A percentile compares a stretch with the other conserved stretches of the same genome.
Evolutionary conservation across 1,140 invertebrate species (phyloP).

Genomic region (Euwallacea fornicatus): DNA sequence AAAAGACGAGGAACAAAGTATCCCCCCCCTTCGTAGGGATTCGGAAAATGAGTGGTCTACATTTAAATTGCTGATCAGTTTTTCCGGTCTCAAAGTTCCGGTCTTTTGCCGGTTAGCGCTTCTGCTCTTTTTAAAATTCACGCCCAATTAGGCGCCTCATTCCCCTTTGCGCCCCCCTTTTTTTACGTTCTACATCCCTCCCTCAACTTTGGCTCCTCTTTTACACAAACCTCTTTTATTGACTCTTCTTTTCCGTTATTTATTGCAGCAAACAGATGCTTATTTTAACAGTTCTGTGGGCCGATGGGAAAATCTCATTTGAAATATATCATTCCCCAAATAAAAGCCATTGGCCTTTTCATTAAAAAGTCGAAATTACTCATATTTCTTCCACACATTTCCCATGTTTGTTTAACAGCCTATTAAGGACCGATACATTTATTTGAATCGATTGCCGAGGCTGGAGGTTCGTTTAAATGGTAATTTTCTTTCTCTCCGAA

Average conservation of each 20-base stretch:
- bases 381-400: conserved; percentile 8
- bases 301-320: conserved; percentile 5
- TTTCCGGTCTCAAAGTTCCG: conserved; percentile 49
- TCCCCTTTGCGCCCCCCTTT: not conserved
- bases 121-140: conserved; percentile 40
- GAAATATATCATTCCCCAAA: conserved; percentile 8
- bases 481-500: not conserved
- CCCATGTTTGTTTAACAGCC: conserved; percentile 14
- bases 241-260: no score
- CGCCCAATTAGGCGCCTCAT: conserved; percentile 25
- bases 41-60: conserved; percentile 44
- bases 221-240: not conserved
- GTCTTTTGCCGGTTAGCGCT: conserved; percentile 42
- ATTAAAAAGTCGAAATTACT: conserved; percentile 5
- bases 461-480: conserved; percentile 2
- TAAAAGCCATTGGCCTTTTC: not conserved
- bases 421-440: not conserved
- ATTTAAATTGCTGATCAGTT: conserved; percentile 53
- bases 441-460: not conserved
- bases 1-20: not conserved
- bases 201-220: not conserved
- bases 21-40: conserved; percentile 2
- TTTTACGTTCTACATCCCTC: not conserved
- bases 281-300: not conserved
- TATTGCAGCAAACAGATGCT: no score